Evolutionary conservation across 2,888 invertebrate species (phyloP), one percentile per base, ranked within the genome.

Genomic region (Andrena bicolor): DNA sequence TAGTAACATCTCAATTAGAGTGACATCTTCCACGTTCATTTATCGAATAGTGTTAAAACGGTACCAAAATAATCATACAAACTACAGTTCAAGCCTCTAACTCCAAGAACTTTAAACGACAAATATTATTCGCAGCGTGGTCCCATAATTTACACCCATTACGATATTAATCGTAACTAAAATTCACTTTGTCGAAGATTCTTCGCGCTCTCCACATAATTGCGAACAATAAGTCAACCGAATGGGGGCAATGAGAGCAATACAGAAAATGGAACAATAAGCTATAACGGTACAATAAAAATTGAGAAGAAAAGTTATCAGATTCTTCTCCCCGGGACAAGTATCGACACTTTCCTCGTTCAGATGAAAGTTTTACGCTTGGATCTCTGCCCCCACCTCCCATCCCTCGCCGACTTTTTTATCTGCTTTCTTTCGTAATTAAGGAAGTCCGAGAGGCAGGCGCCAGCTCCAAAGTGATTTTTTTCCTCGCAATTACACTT

Each of bases 391-490:
- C 20, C 28, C 61, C 35, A 20, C 58, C 3, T 2, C 58, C 69
- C 66, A 51, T 32, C 77, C 35, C 56, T 28, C 20, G 35, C 32
- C 78, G 80, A 82, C 68, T 60, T 89, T 83, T 74, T 83, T 74
- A 84, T 86, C 82, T 78, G 80, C 72, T 84, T 72, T 78, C 82
- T 71, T 80, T 79, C 81, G 83, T 89, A 86, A 88, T 88, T 89
- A 88, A 83, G 83, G 81, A 88, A 87, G 82, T 86, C 86, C 80
- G 69, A 56, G 72, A 75, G 63, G 69, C 63, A 80, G 74, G 68
- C 80, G 81, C 53, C 71, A 72, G 53, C 7, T 72, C 60, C 58
- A 65, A 77, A 76, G 49, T 80, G 83, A 80, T 75, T 83, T 75
- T 60, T 74, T 86, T 28, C 74, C 68, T 80, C 71, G 64, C 77